These are phyloP conservation scores for Hypolimnas misippus DNA, from an alignment of 2,888 invertebrate genomes.

Conservation along the genomic window DNA sequence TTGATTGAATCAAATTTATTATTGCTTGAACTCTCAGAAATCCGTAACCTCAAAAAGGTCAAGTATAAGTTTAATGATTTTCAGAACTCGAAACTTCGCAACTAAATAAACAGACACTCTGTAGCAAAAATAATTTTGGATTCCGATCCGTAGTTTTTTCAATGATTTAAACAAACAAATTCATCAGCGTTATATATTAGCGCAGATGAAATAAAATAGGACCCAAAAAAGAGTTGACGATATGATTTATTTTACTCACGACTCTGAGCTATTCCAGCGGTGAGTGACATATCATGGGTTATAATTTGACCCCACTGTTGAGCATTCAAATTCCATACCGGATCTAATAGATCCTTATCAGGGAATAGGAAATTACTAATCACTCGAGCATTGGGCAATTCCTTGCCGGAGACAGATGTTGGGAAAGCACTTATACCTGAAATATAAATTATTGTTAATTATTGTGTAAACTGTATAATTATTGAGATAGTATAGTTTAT, in stretches of 20 bases:
- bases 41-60: not conserved
- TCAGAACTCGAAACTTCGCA: no score
- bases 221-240: no score
- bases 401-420: slow-evolving; percentile 84
- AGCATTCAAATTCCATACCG: slow-evolving; percentile 88
- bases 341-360: slow-evolving; percentile 88
- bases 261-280: slow-evolving; percentile 88
- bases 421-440: slow-evolving; percentile 87
- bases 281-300: slow-evolving; percentile 91
- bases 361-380: slow-evolving; percentile 89
- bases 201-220: no score
- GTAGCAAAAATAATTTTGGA: no score
- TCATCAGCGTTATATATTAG: no score
- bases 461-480: not conserved
- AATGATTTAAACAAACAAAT: no score
- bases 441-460: slow-evolving; percentile 29
- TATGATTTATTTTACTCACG: slow-evolving; percentile 88
- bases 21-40: no score
- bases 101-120: no score
- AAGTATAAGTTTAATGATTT: no score
- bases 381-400: slow-evolving; percentile 88
- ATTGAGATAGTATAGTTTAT: not conserved
- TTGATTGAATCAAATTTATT: no score
- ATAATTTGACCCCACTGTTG: slow-evolving; percentile 93
- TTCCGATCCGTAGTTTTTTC: no score